A percentile compares a stretch with the other conserved stretches of the same genome.
Evolutionary conservation across 2,113 vertebrate genomes (phyloP).

Genomic region (Tachuris rubrigastra): DNA sequence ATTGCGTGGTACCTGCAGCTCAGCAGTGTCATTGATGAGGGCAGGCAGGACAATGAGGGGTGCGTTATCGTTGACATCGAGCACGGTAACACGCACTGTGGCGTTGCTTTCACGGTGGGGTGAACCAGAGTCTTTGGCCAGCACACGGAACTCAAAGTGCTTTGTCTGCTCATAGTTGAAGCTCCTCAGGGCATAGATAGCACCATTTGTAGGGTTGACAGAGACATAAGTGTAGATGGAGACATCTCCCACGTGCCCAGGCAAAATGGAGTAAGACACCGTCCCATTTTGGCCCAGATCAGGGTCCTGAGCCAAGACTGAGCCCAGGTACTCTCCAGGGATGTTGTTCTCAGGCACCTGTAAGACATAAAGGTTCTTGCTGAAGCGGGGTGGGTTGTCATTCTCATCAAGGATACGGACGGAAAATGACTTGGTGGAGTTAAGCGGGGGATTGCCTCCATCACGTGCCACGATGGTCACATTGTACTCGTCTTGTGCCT

Average conservation of each 20-base stretch:
- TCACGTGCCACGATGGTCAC: slow-evolving; percentile 96
- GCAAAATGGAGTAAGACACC: slow-evolving; percentile 94
- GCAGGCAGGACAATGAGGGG: slow-evolving; percentile 92
- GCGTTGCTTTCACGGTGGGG: slow-evolving; percentile 95
- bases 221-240: slow-evolving; percentile 98
- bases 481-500: slow-evolving; percentile 94
- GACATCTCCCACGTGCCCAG: slow-evolving; percentile 93
- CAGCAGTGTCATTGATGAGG: slow-evolving; percentile 93
- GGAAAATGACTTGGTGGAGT: slow-evolving; percentile 94
- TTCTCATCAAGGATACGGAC: slow-evolving; percentile 97
- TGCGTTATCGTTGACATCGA: slow-evolving; percentile 97
- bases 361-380: slow-evolving; percentile 92
- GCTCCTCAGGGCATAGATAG: slow-evolving; percentile 94
- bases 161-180: slow-evolving; percentile 99
- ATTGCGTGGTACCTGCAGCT: slow-evolving; percentile 95
- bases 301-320: slow-evolving; percentile 93
- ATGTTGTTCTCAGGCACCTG: slow-evolving; percentile 99
- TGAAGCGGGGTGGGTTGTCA: slow-evolving; percentile 94
- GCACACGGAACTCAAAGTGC: slow-evolving; percentile 95
- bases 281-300: slow-evolving; percentile 96
- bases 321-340: slow-evolving; percentile 94
- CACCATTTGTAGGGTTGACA: slow-evolving; percentile 95
- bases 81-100: slow-evolving; percentile 89
- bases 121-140: slow-evolving; percentile 93
- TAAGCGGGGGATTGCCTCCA: slow-evolving; percentile 90